A percentile compares a stretch with the other conserved stretches of the same genome.
phyloP scores from a whole-genome alignment of 2,797 vertebrate species.

The Ceyx erithaca region DNA sequence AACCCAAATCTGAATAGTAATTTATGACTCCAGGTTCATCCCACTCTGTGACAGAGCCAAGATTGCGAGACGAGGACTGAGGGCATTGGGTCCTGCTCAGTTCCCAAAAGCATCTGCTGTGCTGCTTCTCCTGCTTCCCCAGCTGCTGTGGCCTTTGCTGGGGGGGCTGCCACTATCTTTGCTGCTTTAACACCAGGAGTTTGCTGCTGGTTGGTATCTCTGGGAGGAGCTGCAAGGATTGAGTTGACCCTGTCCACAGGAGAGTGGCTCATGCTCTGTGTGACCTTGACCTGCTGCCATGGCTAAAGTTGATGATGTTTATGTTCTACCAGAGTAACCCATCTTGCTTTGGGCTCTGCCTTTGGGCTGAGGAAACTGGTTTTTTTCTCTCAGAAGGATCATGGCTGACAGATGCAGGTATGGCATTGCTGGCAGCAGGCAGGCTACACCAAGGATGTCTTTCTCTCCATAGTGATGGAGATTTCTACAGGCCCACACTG shows the following conservation, averaged over 20 bases:
- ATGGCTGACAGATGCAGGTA: background rate
- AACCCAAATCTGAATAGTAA: constrained; percentile 10
- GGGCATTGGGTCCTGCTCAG: background rate
- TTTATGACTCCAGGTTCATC: constrained; percentile 8
- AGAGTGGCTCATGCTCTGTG: rapidly evolving
- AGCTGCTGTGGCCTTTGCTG: background rate
- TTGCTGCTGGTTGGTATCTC: background rate
- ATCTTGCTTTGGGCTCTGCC: background rate
- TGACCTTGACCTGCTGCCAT: background rate
- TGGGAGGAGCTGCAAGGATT: background rate
- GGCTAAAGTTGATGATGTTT: background rate
- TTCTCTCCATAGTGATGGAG: background rate
- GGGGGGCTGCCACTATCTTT: background rate
- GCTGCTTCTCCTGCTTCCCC: background rate
- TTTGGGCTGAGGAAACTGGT: background rate
- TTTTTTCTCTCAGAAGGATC: background rate
- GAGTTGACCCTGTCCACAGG: background rate
- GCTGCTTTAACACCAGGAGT: background rate
- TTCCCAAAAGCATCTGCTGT: background rate
- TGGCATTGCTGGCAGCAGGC: background rate
- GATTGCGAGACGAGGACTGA: background rate
- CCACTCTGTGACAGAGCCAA: constrained; percentile 21
- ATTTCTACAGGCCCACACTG: too few relatives aligned
- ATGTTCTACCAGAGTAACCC: background rate
- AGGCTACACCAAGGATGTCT: background rate